Base-by-base conservation (phyloP, 2,113 vertebrate genomes). In the Pluvianellus socialis region DNA sequence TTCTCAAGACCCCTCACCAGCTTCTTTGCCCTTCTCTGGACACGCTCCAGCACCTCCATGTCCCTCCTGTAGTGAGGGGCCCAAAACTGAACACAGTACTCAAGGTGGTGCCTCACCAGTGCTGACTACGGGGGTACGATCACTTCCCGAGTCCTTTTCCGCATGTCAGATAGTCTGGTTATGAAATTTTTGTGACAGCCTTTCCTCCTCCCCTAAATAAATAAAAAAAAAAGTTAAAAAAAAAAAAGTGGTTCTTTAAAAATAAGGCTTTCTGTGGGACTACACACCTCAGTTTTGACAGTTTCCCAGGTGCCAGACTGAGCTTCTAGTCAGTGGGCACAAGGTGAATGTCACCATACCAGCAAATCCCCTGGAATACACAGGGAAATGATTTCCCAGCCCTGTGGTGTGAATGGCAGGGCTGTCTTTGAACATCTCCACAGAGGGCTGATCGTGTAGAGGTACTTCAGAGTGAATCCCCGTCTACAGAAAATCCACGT, bases 361-460 rank as follows among this genome's bases (percentile, higher is more conserved):
- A 20, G 44, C 14, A n/a, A 50, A 76, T 62, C 32, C 18, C 11
- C 10, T 18, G 4, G 0, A 6, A 2, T 4, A 2, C 8, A 5
- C 17, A 5, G 35, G 58, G 58, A 12, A 58, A 18, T 0, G 1
- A 27, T 49, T 62, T 66, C 19, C 2, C 11, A 10, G 12, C 12
- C 49, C 8, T 14, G 30, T 2, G 4, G 11, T 10, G 23, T 23
- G n/a, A 15, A 12, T 38, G 2, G 3, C 12, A 28, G 23, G 14
- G 35, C 47, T 44, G 22, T 10, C 30, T 30, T 20, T 19, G 52
- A 35, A 7, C 6, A 0, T 13, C 23, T 62, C 19, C 35, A 1
- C 10, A 4, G 26, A 14, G 23, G 6, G 23, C 20, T 35, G 0
- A 30, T 20, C 4, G 0, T 0, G 2, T 7, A 2, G 2, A 26